Base-by-base conservation (phyloP, 1,140 invertebrate genomes). In the Mesaphorura yosii region DNA sequence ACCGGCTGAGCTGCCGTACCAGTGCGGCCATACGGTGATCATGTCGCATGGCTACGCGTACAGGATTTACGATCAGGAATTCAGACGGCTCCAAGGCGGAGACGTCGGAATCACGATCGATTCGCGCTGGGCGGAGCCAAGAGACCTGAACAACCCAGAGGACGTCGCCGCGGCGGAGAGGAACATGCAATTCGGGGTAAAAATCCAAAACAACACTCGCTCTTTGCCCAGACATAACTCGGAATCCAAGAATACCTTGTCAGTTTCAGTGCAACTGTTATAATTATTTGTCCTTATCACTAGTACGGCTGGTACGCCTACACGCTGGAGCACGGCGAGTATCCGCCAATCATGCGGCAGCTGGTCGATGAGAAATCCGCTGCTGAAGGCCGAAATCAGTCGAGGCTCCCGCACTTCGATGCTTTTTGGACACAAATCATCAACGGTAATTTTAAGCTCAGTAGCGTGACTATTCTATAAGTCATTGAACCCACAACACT, bases 21-120 rank as follows among this genome's bases (percentile, higher is more conserved):
- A 39, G 1, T 79, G 77, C 55, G 76, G 70, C 0, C 75, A 78
- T 51, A 26, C 6, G 26, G 26, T 79, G 12, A 62, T 82, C 3
- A 75, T 76, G 60, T 75, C 80, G 0, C 80, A 82, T 61, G 79
- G 0, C 69, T 58, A 28, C 73, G 71, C 20, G n/a, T 64, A 64
- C 28, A 53, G 55, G 3, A 46, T 63, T 27, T 64, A 64, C 19
- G 61, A 62, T 29, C 34, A 40, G 7, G 45, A 53, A 51, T 64
- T 58, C 34, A 62, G 55, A 53, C 37, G 46, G 40, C 48, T 19
- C 1, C 63, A 64, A 58, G 34, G 58, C 14, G 63, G 63, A 12
- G 69, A 74, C 65, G 73, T 81, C 29, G 80, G 79, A 28, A 77
- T 83, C 47, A 74, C 75, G 0, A 55, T 80, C 40, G 75, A 78